Evolutionary conservation across 2,888 invertebrate species (phyloP), one percentile per base, ranked within the genome.

Genomic region (Cantharis flavilabris): DNA sequence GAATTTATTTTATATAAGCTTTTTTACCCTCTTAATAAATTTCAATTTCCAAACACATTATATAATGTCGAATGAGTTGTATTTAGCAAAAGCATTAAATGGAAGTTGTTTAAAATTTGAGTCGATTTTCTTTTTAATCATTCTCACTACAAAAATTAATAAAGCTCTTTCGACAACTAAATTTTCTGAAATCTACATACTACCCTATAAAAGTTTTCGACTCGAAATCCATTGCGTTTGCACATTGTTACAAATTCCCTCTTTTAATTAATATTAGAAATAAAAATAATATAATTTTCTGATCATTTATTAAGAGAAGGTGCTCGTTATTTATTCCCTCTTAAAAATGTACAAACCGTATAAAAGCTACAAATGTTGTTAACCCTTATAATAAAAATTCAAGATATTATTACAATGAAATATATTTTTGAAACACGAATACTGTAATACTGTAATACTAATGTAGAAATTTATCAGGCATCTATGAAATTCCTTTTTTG

Each of bases 1-100:
- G 75, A 78, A 76, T 77, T 76, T 77, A 77, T 79, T 79, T 79
- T 75, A 79, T 77, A 79, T 70, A 75, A 75, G 75, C 77, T 79
- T 79, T 67, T 79, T 79, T 76, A 72, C 77, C 75, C 77, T 73
- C 79, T 79, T 79, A 73, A 79, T 79, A 77, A 79, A 79, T 79
- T 76, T 76, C 73, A 79, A 79, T 79, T 79, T 79, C 70, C 69
- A 73, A 79, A 76, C 71, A 73, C 78, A 73, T 73, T 73, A 79
- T 76, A 71, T 78, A 73, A 75, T 78, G 62, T 69, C 62, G 72
- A 63, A 71, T 72, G 72, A 74, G 71, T 75, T 70, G 76, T 75
- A 77, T 75, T 77, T 77, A 77, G 72, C 70, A 72, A 73, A 77
- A 72, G 71, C 73, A 62, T 70, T 73, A 72, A 77, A 73, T 71